Conservation (phyloP, 2,888 invertebrate genomes). For the Mayetiola destructor region DNA sequence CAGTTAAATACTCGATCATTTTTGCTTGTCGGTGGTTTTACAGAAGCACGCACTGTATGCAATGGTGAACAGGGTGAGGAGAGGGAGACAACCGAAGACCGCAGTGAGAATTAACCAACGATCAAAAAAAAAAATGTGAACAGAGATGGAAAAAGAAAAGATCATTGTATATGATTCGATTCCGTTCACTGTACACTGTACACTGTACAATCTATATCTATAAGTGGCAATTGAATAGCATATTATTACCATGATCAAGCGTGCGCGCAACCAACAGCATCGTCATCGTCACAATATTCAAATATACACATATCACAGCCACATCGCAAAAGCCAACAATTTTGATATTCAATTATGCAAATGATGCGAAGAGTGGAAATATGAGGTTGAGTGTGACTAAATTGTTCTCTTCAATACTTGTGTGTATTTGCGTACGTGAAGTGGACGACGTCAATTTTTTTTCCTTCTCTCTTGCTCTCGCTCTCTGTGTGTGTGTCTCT, state of each 20-base stretch:
- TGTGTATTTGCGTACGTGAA: background rate
- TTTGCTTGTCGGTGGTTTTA: background rate
- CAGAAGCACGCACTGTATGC: constrained; percentile 4
- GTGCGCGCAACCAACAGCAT: background rate
- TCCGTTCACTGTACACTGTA: too few relatives aligned
- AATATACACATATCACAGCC: background rate
- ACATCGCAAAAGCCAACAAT: constrained; percentile 4
- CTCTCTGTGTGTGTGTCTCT: too few relatives aligned
- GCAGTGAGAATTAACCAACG: background rate
- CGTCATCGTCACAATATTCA: background rate
- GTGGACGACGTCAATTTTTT: background rate
- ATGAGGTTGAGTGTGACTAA: constrained; percentile 3
- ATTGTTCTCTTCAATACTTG: background rate
- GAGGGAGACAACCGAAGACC: background rate
- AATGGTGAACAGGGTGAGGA: background rate
- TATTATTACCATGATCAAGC: constrained; percentile 9
- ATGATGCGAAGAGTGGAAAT: constrained; percentile 12
- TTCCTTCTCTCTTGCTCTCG: too few relatives aligned
- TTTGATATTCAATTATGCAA: constrained; percentile 11
- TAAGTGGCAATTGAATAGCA: constrained; percentile 12
- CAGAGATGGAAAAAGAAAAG: background rate
- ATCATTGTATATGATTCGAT: background rate
- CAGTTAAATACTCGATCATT: background rate
- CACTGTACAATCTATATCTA: constrained; percentile 3
- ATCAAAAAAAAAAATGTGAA: background rate